Base-by-base conservation (phyloP, 2,888 invertebrate genomes). In the Galerucella nymphaeae region DNA sequence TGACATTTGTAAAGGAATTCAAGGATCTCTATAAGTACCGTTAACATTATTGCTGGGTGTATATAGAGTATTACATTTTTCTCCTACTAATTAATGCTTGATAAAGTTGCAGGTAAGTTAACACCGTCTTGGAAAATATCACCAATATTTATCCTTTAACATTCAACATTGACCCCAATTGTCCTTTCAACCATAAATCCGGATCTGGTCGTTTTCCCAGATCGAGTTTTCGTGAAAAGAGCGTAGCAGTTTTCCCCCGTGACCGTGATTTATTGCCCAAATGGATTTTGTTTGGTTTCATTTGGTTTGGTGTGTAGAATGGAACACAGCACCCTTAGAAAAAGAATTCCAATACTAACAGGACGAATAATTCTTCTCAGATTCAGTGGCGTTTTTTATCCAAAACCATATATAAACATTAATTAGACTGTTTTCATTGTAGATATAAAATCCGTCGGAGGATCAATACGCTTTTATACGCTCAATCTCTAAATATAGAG, bases 241-340 rank as follows among this genome's bases (percentile, higher is more conserved):
- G 68, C 69, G 68, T 74, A 64, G 76, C 71, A 76, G 77, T 80
- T 80, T 80, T 80, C 79, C 80, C 80, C 74, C 75, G 78, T 77
- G 77, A 74, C 77, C 65, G 75, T 79, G 79, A 79, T 79, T 79
- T 79, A 79, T 79, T 73, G 79, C 73, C 73, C 72, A 76, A 72
- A 73, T 75, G 78, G 79, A 79, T 81, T 79, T 73, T 80, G 80
- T 80, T 80, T 80, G 76, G 80, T 79, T 79, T 69, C 63, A 69
- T 69, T 77, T 76, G 75, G 78, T 76, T 69, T 69, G 69, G 69
- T 62, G 69, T 69, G 69, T 63, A 68, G 61, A 61, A 68, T 61
- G 61, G 50, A 30, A 53, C 70, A 71, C 74, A 42, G 70, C 68
- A 55, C 76, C 71, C 74, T 61, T 64, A 65, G 73, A 70, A 70